These are phyloP conservation scores for Petrophora chlorosata DNA, from an alignment of 2,888 invertebrate genomes.

Conservation along the genomic window DNA sequence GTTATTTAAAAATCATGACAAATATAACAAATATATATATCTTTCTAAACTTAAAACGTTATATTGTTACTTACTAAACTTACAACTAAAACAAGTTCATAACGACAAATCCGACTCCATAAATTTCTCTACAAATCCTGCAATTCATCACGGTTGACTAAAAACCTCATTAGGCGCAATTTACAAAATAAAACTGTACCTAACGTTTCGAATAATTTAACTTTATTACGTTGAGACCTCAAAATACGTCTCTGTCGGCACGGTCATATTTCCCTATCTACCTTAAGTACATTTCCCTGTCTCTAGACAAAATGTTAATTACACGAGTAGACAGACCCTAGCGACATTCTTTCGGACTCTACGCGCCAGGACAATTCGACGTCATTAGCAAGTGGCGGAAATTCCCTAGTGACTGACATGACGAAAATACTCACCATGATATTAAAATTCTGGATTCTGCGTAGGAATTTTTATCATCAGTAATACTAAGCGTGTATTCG, in stretches of 20 bases:
- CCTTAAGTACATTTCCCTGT: constrained; percentile 51
- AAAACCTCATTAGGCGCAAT: constrained; percentile 19
- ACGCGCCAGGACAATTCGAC: constrained; percentile 57
- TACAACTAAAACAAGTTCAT: constrained; percentile 6
- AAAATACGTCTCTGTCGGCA: constrained; percentile 34
- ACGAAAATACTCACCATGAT: constrained; percentile 39
- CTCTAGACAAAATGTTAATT: constrained; percentile 59
- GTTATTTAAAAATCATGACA: too few species aligned
- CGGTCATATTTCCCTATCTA: constrained; percentile 34
- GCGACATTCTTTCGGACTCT: constrained; percentile 60
- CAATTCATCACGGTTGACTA: constrained; percentile 15
- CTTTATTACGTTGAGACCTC: constrained; percentile 30
- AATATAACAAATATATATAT: too few species aligned
- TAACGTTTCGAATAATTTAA: constrained; percentile 25
- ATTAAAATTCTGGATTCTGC: constrained; percentile 50
- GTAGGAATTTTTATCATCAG: constrained; percentile 20
- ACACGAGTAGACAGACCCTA: constrained; percentile 28
- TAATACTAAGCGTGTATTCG: background rate
- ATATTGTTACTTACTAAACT: too few species aligned
- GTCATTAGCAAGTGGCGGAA: constrained; percentile 68
- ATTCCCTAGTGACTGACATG: constrained; percentile 55
- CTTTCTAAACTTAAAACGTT: too few species aligned
- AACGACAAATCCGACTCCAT: constrained; percentile 4
- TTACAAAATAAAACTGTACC: constrained; percentile 23
- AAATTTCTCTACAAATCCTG: constrained; percentile 14